Evolutionary conservation across 2,797 vertebrate species (phyloP).

Genomic region (Rhabdomys pumilio): DNA sequence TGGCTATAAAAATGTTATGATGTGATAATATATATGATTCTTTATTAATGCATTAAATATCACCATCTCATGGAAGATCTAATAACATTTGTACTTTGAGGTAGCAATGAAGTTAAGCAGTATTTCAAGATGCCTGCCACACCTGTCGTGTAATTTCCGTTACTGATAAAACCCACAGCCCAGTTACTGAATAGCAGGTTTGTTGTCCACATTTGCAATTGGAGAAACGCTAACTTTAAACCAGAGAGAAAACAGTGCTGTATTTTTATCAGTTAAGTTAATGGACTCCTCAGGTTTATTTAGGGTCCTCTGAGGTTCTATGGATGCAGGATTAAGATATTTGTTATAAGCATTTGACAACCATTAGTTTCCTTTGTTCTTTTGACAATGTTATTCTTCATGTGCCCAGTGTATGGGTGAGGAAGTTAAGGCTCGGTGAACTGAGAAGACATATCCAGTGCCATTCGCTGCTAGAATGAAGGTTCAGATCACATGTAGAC

Average conservation of each 20-base stretch:
- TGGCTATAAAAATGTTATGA: slow-evolving; percentile 38
- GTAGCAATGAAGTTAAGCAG: background rate
- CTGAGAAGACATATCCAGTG: background rate
- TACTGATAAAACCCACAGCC: slow-evolving; percentile 13
- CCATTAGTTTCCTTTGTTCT: slow-evolving; percentile 13
- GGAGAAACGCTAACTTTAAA: slow-evolving; percentile 30
- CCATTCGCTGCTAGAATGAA: background rate
- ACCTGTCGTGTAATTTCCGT: slow-evolving; percentile 8
- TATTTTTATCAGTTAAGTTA: background rate
- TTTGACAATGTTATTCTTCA: slow-evolving; percentile 24
- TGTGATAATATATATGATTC: background rate
- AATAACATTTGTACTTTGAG: slow-evolving; percentile 68
- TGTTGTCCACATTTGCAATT: background rate
- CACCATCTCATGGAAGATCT: background rate
- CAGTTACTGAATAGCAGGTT: background rate
- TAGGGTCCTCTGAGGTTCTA: background rate
- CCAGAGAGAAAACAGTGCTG: background rate
- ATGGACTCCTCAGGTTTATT: background rate
- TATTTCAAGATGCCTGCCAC: slow-evolving; percentile 32
- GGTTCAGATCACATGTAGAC: background rate
- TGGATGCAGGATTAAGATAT: background rate
- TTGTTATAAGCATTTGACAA: slow-evolving; percentile 33
- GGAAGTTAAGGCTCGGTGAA: slow-evolving; percentile 29
- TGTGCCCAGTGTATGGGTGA: slow-evolving; percentile 12
- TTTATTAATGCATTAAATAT: slow-evolving; percentile 58